A percentile compares a stretch with the other conserved stretches of the same genome.
Conservation (phyloP, 2,113 vertebrate species). For the Cheilinus undulatus region DNA sequence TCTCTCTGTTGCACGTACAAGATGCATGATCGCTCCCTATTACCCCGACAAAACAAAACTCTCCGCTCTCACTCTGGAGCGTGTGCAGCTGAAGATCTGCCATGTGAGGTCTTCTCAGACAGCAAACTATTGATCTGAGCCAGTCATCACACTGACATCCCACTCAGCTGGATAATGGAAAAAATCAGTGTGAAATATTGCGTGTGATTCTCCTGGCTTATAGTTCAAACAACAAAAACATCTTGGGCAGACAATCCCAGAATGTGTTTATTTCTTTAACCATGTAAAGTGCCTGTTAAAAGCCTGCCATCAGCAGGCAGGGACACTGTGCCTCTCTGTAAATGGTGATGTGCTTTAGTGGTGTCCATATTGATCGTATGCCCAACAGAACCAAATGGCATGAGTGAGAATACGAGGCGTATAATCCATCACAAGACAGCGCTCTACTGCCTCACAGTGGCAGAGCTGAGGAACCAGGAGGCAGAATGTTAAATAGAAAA, state of each 20-base stretch:
- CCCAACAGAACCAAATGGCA: constrained; percentile 26
- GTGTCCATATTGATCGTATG: constrained; percentile 25
- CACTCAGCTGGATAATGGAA: constrained; percentile 64
- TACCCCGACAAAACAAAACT: constrained; percentile 33
- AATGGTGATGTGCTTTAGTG: constrained; percentile 24
- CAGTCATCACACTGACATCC: constrained; percentile 54
- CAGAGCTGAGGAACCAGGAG: not conserved
- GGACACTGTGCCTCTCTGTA: constrained; percentile 14
- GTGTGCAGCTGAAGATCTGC: constrained; percentile 20
- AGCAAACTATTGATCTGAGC: constrained; percentile 64
- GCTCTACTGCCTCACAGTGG: constrained; percentile 66
- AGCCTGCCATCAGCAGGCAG: constrained; percentile 16
- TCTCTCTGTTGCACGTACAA: constrained; percentile 2
- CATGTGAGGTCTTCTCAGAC: constrained; percentile 40
- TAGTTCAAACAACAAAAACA: constrained; percentile 25
- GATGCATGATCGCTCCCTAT: constrained; percentile 35
- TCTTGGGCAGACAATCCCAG: constrained; percentile 19
- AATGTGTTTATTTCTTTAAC: constrained; percentile 17
- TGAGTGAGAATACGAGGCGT: constrained; percentile 5
- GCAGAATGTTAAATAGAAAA: not conserved
- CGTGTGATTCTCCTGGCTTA: constrained; percentile 32
- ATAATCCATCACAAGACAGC: constrained; percentile 25
- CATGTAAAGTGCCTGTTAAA: constrained; percentile 35
- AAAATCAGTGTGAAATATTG: constrained; percentile 50
- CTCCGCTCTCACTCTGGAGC: constrained; percentile 13